Evolutionary conservation across 2,113 vertebrate genomes (phyloP).

Genomic region (Galeopterus variegatus): DNA sequence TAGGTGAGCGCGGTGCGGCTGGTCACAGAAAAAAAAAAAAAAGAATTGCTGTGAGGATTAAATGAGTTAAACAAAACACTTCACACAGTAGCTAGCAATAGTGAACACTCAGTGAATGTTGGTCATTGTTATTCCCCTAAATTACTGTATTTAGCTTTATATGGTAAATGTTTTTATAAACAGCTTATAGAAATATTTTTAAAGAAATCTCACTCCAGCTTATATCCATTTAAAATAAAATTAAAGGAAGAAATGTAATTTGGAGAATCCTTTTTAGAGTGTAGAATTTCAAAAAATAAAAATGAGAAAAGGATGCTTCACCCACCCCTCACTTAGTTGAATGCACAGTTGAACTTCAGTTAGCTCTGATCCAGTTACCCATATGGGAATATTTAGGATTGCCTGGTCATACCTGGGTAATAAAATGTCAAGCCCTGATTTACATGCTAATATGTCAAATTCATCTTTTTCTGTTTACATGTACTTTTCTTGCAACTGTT

Average conservation of each 20-base stretch:
- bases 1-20: too few species aligned
- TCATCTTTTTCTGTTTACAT: constrained; percentile 24
- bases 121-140: not conserved
- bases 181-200: constrained; percentile 1
- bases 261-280: not conserved
- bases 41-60: not conserved
- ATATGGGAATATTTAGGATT: not conserved
- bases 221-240: constrained; percentile 22
- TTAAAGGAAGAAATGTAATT: constrained; percentile 8
- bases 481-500: not conserved
- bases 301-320: not conserved
- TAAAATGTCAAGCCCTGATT: not conserved
- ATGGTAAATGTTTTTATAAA: not conserved
- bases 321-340: constrained; percentile 10
- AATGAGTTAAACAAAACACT: not conserved
- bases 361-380: not conserved
- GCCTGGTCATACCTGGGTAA: not conserved
- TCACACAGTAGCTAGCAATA: not conserved
- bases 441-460: constrained; percentile 4
- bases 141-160: not conserved
- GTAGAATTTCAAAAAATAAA: not conserved
- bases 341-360: not conserved
- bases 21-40: too few species aligned
- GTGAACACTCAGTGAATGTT: not conserved
- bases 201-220: not conserved